phyloP scores from a whole-genome alignment of 2,888 invertebrate species.

The Acanthosepion esculentum region DNA sequence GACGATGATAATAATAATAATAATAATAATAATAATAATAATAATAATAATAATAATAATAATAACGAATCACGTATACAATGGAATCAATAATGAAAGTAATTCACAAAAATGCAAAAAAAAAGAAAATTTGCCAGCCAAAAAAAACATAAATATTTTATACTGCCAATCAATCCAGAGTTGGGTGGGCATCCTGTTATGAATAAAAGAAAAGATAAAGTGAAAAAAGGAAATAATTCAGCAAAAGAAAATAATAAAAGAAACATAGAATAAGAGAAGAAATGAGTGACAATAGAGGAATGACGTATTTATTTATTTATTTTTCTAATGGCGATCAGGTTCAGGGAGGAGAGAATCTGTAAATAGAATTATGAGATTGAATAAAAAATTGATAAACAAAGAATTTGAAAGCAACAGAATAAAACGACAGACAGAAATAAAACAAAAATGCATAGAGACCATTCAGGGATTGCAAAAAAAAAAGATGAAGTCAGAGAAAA shows the following conservation, averaged over 20 bases:
- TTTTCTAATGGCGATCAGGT: not conserved
- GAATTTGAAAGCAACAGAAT: too few species aligned
- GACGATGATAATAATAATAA: too few species aligned
- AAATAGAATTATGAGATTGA: not conserved
- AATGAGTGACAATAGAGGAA: too few species aligned
- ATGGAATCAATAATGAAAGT: not conserved
- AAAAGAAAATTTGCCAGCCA: not conserved
- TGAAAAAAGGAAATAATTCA: not conserved
- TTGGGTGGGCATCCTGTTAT: not conserved
- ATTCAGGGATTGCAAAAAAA: not conserved
- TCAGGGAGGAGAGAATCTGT: not conserved
- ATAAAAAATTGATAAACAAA: not conserved
- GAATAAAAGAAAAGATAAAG: not conserved
- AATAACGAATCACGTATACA: not conserved
- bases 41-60: not conserved
- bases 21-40: not conserved
- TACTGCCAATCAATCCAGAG: not conserved
- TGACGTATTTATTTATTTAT: not conserved
- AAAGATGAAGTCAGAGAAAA: too few species aligned
- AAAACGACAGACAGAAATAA: too few species aligned
- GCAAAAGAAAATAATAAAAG: not conserved
- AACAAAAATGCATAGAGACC: not conserved
- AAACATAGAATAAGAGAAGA: too few species aligned
- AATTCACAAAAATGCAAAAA: not conserved
- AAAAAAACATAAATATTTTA: not conserved